Percentiles rank a stretch among this genome's conserved stretches.
These are phyloP conservation scores for Ormyrus nitidulus DNA, from an alignment of 2,888 invertebrate genomes.

Conservation along the genomic window DNA sequence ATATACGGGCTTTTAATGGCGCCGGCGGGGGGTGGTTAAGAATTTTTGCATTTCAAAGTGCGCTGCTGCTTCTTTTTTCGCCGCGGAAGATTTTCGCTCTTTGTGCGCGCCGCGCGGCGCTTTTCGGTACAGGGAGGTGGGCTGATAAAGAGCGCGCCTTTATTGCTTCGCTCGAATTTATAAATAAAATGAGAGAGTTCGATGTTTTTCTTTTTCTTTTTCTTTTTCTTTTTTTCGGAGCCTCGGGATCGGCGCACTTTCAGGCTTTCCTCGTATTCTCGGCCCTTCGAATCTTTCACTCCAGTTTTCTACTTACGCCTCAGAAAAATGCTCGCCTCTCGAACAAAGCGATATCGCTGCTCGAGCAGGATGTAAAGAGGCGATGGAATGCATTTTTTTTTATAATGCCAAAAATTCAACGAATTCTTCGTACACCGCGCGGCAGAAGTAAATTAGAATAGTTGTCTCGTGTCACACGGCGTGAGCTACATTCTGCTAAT, in stretches of 20 bases:
- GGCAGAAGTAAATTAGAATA: conserved; percentile 31
- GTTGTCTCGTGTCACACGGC: conserved; percentile 9
- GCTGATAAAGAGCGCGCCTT: conserved; percentile 29
- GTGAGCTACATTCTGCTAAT: conserved; percentile 18
- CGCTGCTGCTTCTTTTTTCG: background rate
- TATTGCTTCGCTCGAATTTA: conserved; percentile 29
- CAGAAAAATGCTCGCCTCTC: no score
- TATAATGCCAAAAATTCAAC: background rate
- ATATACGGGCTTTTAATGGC: conserved; percentile 27
- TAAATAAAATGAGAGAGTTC: conserved; percentile 21
- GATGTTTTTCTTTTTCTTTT: conserved; percentile 14
- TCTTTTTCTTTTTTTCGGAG: background rate
- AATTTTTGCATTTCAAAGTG: conserved; percentile 46
- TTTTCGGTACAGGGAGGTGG: background rate
- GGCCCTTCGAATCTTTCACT: no score
- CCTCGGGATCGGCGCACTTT: no score
- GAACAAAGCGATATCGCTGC: no score
- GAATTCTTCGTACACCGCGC: background rate
- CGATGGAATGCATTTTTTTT: background rate
- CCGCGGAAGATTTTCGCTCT: conserved; percentile 18
- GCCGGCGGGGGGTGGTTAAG: conserved; percentile 18
- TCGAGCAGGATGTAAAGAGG: no score
- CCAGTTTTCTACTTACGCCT: no score
- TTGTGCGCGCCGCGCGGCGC: conserved; percentile 13
- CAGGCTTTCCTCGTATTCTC: no score